Base-by-base conservation (phyloP, 2,113 vertebrate species). In the Elaphurus davidianus region DNA sequence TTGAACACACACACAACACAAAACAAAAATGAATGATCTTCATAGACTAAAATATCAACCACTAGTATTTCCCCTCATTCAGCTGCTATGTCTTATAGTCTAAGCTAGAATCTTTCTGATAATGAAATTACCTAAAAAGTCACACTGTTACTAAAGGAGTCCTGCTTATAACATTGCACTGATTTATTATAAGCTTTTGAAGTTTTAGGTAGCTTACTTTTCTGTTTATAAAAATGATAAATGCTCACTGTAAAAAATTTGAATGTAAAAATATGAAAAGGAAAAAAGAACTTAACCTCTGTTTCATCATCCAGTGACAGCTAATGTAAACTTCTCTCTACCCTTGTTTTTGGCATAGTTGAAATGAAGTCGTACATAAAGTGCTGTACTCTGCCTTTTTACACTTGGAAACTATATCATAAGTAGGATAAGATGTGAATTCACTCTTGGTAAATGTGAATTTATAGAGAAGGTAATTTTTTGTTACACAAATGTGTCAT, bases 381-480 rank as follows among this genome's bases (percentile, higher is more conserved):
- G 50, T 55, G 96, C 83, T 94, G 25, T 60, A 50, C n/a, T 76
- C 59, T 88, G n/a, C 14, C 11, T 84, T 97, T 95, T 95, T 82
- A 90, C 7, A 71, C 10, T 62, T 45, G 13, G 16, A 94, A 97
- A 54, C 60, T 62, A 36, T 57, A 84, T 67, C 57, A 25, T 43
- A 74, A 83, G 36, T 87, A 95, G 30, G 60, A 96, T 74, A 52
- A 36, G 76, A 54, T 40, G 40, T 85, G 84, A 91, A 85, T 82
- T 93, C 28, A 57, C 16, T 76, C 15, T 85, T 88, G 33, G 45
- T 62, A 93, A 91, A 55, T 2, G 6, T 54, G 47, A 88, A 82
- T 95, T 92, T 83, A 83, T 36, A 47, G 14, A 94, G 55, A 89
- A 94, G 6, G 25, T 87, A 25, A 59, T 90, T 91, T 95, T 67